Evolutionary conservation across 2,888 invertebrate genomes (phyloP).

Genomic region (Diloba caeruleocephala): DNA sequence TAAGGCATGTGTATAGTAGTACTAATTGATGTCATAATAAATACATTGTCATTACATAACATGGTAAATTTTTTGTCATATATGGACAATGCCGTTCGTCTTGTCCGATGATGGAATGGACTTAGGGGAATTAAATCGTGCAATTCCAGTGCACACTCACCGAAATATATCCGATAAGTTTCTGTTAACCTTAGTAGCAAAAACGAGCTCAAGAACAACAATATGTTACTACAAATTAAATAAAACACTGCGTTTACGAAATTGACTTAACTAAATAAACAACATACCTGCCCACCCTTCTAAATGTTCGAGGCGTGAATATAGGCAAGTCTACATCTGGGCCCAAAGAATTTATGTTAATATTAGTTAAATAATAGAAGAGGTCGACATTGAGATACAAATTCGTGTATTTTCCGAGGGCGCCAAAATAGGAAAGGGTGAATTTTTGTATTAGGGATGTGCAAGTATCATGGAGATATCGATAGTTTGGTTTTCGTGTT

Average conservation of each 20-base stretch:
- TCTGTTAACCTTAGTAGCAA: too few species aligned
- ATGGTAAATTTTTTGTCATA: too few species aligned
- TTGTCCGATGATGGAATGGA: too few species aligned
- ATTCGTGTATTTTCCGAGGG: constrained; percentile 64
- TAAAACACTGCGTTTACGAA: not conserved
- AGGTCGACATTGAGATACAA: constrained; percentile 70
- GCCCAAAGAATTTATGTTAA: constrained; percentile 65
- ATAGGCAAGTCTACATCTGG: constrained; percentile 52
- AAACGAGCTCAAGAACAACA: too few species aligned
- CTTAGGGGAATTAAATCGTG: too few species aligned
- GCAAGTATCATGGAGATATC: constrained; percentile 18
- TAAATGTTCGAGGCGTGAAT: constrained; percentile 40
- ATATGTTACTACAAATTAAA: not conserved
- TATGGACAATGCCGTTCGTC: too few species aligned
- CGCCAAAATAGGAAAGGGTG: constrained; percentile 63
- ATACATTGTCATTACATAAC: too few species aligned
- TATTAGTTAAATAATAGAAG: constrained; percentile 73
- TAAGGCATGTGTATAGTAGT: too few species aligned
- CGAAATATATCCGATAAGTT: too few species aligned
- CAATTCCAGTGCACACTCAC: too few species aligned
- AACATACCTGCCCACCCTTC: constrained; percentile 24
- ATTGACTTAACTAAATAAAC: constrained; percentile 16
- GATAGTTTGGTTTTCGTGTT: not conserved
- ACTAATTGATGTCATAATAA: too few species aligned
- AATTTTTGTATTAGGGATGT: constrained; percentile 52